A percentile compares a stretch with the other conserved stretches of the same genome.
phyloP scores from a whole-genome alignment of 2,113 vertebrate genomes.

The Mobula birostris region DNA sequence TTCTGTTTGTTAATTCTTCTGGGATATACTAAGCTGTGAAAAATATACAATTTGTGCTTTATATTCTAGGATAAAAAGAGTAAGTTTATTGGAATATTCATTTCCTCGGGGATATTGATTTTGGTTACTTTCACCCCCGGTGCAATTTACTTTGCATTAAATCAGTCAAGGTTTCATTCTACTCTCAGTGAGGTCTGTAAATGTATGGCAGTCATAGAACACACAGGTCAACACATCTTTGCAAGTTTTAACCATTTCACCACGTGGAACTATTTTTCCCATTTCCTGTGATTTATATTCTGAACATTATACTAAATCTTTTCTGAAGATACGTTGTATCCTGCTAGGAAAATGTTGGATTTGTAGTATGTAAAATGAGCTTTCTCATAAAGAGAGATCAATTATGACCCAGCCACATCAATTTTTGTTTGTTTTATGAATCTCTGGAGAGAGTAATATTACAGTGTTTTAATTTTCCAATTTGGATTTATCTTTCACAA shows the following conservation, averaged over 20 bases:
- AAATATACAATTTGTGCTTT: not conserved
- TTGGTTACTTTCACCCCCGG: not conserved
- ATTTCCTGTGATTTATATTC: not conserved
- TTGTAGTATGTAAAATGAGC: not conserved
- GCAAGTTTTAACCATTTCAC: conserved; percentile 9
- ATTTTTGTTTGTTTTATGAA: not conserved
- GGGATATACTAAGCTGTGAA: too few species aligned
- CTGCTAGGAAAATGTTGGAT: not conserved
- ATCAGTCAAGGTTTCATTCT: not conserved
- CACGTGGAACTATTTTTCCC: conserved; percentile 14
- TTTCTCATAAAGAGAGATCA: too few species aligned
- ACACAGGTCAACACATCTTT: not conserved
- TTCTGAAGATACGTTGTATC: not conserved
- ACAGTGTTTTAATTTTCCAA: not conserved
- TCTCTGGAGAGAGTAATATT: not conserved
- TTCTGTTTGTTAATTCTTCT: too few species aligned
- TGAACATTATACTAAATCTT: conserved; percentile 21
- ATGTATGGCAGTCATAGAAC: not conserved
- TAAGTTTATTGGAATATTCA: not conserved
- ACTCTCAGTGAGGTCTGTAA: not conserved
- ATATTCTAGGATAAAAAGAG: not conserved
- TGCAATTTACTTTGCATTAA: not conserved
- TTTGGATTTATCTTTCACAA: not conserved
- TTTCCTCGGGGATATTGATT: not conserved
- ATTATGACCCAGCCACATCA: not conserved